Percentiles rank a stretch among this genome's conserved stretches.
phyloP scores from a whole-genome alignment of 2,888 invertebrate genomes.

The Chaetoderma sp. region DNA sequence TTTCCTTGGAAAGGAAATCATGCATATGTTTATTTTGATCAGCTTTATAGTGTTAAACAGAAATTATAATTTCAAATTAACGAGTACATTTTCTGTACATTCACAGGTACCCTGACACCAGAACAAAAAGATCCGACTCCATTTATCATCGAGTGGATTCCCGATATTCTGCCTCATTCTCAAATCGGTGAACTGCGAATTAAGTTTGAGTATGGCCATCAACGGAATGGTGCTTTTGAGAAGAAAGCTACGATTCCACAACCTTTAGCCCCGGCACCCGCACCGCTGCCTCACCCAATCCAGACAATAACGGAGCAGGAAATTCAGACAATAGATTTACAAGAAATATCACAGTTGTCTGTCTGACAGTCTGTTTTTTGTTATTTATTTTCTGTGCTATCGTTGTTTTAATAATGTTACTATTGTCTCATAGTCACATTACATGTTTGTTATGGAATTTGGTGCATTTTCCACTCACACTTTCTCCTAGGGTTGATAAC shows the following conservation, averaged over 20 bases:
- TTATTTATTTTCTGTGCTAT: background rate
- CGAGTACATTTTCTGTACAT: no score
- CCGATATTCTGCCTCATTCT: constrained; percentile 78
- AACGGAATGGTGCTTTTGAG: constrained; percentile 72
- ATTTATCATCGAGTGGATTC: constrained; percentile 83
- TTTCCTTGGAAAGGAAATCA: background rate
- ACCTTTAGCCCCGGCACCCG: constrained; percentile 37
- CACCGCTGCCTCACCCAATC: no score
- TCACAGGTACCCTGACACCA: constrained; percentile 72
- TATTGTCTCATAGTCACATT: no score
- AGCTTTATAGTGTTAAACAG: no score
- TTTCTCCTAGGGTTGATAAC: no score
- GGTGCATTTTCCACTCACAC: no score
- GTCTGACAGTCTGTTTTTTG: background rate
- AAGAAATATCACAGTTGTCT: background rate
- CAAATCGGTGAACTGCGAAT: constrained; percentile 81
- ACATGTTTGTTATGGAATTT: no score
- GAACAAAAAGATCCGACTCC: constrained; percentile 76
- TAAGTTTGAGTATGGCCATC: constrained; percentile 80
- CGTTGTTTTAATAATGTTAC: no score
- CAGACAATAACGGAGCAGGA: no score
- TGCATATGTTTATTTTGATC: background rate
- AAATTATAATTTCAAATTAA: no score
- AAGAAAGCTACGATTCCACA: constrained; percentile 39
- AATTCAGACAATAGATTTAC: background rate